Evolutionary conservation across 2,888 invertebrate genomes (phyloP).

Genomic region (Cheilosia grossa): DNA sequence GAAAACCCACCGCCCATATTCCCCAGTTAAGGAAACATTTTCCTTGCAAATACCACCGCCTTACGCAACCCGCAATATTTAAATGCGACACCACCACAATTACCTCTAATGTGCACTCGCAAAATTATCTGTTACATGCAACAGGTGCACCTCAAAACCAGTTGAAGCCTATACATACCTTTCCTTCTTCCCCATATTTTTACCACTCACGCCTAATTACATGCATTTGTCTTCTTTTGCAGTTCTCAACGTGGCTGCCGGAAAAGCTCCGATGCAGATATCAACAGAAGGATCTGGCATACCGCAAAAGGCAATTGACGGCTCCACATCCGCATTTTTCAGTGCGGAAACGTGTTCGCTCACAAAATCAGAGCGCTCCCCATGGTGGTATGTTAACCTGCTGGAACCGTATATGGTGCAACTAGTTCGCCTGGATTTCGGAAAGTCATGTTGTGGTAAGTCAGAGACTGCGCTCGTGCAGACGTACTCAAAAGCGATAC

Average conservation of each 20-base stretch:
- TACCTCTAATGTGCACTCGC: not conserved
- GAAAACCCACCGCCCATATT: too few relatives aligned
- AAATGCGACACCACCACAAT: not conserved
- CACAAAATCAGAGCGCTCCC: conserved; percentile 91
- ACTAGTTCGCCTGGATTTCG: conserved; percentile 94
- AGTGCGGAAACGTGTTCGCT: conserved; percentile 93
- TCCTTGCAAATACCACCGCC: too few relatives aligned
- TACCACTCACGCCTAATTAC: conserved; percentile 11
- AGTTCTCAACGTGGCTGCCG: conserved; percentile 97
- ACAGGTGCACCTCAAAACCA: not conserved
- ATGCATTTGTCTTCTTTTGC: conserved; percentile 80
- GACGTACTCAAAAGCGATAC: not conserved
- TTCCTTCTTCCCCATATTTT: not conserved
- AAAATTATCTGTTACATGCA: not conserved
- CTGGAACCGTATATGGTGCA: conserved; percentile 98
- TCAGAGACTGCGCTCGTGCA: conserved; percentile 70
- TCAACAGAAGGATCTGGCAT: conserved; percentile 92
- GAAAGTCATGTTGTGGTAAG: conserved; percentile 95
- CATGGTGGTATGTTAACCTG: conserved; percentile 98
- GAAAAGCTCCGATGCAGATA: conserved; percentile 97
- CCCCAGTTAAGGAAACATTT: too few relatives aligned
- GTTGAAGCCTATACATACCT: not conserved
- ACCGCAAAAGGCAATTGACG: conserved; percentile 95
- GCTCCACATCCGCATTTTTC: conserved; percentile 93
- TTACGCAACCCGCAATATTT: not conserved